Evolutionary conservation across 2,888 invertebrate genomes (phyloP), one percentile per base, ranked within the genome.

Genomic region (Tholera decimalis): DNA sequence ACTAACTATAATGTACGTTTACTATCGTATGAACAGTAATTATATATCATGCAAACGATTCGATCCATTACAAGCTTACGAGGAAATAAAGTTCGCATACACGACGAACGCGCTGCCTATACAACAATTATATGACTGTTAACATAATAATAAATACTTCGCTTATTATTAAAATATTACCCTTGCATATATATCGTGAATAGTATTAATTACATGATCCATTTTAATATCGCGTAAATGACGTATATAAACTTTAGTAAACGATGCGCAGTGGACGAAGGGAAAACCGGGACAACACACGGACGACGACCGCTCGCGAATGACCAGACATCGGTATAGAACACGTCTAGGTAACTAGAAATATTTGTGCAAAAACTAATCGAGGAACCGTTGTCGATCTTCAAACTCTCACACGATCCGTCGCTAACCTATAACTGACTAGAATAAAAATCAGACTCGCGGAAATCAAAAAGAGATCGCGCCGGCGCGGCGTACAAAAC

Each of bases 371-470:
- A 87, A 80, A 80, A 80, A 84, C 85, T 86, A 88, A 80, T 46
- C 60, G 77, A 82, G 81, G 80, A 73, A 80, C 75, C 70, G 50
- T 59, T 70, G 75, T 77, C 76, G 75, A 76, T 81, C 79, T 71
- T 70, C 65, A 39, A 66, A 70, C 47, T 78, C 72, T 61, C 70
- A 73, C 72, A 73, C 61, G 73, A 73, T 76, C 77, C 70, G 73
- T 63, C 51, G 50, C 82, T 83, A 82, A 62, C 69, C 73, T 77
- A 86, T 83, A 84, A 84, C 77, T 79, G 92, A 92, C 92, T 91
- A 92, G 92, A 88, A 85, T 89, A 82, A 83, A 89, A 87, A 91
- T 92, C 90, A 91, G 91, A 90, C 90, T 91, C 86, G 85, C 83
- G 74, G 72, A 81, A 87, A 87, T 71, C 62, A 80, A 67, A 83